Evolutionary conservation across 2,888 invertebrate genomes (phyloP).

Genomic region (Acanthoscelides obtectus): DNA sequence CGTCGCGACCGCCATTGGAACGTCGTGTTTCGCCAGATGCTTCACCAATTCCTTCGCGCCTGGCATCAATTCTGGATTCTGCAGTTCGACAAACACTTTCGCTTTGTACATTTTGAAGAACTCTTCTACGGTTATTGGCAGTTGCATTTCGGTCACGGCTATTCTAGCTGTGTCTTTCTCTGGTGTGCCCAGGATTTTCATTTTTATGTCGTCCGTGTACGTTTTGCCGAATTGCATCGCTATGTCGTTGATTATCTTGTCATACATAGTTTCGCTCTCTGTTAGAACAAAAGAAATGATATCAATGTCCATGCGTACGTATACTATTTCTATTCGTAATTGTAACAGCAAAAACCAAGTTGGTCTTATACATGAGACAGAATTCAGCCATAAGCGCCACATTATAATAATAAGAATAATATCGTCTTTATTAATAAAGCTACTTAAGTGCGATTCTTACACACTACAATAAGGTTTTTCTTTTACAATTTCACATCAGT

Average conservation of each 20-base stretch:
- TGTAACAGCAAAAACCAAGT: too few species aligned
- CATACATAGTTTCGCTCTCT: slow-evolving; percentile 82
- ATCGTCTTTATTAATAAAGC: too few species aligned
- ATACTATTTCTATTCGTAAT: not conserved
- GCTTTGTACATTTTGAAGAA: slow-evolving; percentile 52
- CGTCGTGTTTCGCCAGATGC: slow-evolving; percentile 56
- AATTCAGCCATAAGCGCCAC: too few species aligned
- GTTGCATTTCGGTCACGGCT: slow-evolving; percentile 52
- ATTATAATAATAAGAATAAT: too few species aligned
- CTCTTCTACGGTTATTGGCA: slow-evolving; percentile 60
- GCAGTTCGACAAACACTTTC: slow-evolving; percentile 49
- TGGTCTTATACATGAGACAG: too few species aligned
- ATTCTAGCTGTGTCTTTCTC: slow-evolving; percentile 51
- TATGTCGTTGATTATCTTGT: slow-evolving; percentile 65
- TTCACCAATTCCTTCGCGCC: slow-evolving; percentile 45
- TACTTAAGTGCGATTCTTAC: too few species aligned
- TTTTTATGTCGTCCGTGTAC: slow-evolving; percentile 69
- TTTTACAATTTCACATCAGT: too few species aligned
- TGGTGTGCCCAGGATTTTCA: slow-evolving; percentile 51
- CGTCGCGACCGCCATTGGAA: slow-evolving; percentile 67
- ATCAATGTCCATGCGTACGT: not conserved
- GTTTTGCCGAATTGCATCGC: slow-evolving; percentile 66
- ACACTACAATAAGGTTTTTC: too few species aligned
- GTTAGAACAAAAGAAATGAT: slow-evolving; percentile 8
- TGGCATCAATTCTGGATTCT: slow-evolving; percentile 55